Evolutionary conservation across 2,113 vertebrate species (phyloP), one percentile per base, ranked within the genome.

Genomic region (Scartelaos histophorus): DNA sequence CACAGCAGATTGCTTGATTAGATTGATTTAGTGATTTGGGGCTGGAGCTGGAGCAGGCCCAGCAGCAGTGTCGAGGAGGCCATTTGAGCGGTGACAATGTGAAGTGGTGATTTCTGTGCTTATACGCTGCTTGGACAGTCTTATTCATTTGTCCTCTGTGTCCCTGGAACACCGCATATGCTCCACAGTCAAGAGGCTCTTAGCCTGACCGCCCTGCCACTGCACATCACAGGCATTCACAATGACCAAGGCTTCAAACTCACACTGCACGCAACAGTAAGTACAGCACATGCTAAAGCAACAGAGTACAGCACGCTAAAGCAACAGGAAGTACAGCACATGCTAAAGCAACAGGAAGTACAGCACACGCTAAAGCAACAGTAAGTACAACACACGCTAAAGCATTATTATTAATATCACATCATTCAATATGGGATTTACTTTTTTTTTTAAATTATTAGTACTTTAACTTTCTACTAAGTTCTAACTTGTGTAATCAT

Each of bases 1-100:
- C 81, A 74, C 71, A 71, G 60, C 76, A 89, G 80, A 85, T 83
- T 83, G 85, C 54, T 77, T 90, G 85, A 89, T 90, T 86, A 79
- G 25, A 90, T 82, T 84, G 88, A 91, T 87, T 89, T 86, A 84
- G 79, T 79, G 82, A 91, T 89, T 86, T 84, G 75, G 56, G 76
- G 62, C 70, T 88, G 80, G 74, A 82, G 88, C 85, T 88, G 83
- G 82, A 89, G 80, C 73, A 9, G 80, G 70, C 79, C 80, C 84
- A 88, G 66, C 66, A 77, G 61, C 66, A 77, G 61, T 84, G 70
- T 84, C 89, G 77, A 90, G 76, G 77, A 92, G 79, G 85, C 69
- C 81, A 88, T 89, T 91, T 78, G 89, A 82, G 73, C 13, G 45
- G 79, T 71, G 78, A 89, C 78, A 91, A 87, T 67, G 67, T 82